phyloP scores from a whole-genome alignment of 2,797 vertebrate species.

The Alauda arvensis region DNA sequence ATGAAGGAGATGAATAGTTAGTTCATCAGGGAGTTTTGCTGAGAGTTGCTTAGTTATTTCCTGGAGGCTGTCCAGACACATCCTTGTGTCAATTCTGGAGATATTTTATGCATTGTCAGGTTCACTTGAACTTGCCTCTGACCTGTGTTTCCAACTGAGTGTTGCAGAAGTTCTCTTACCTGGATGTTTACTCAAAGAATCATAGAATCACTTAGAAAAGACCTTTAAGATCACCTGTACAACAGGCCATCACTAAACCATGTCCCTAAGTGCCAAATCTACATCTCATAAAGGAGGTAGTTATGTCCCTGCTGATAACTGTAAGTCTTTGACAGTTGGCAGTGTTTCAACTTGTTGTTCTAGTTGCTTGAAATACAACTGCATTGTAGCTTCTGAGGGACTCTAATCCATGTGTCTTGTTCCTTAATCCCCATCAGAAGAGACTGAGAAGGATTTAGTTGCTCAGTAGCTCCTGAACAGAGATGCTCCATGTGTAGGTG shows the following conservation, averaged over 20 bases:
- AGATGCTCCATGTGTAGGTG: not conserved
- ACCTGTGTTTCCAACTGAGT: not conserved
- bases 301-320: not conserved
- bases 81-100: not conserved
- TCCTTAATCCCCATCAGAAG: not conserved
- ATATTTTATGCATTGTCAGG: not conserved
- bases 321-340: not conserved
- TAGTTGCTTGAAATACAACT: not conserved
- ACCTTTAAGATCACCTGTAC: not conserved
- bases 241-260: not conserved
- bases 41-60: not conserved
- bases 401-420: not conserved
- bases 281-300: not conserved
- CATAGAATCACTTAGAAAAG: not conserved
- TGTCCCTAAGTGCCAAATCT: not conserved
- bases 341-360: not conserved
- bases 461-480: not conserved
- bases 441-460: not conserved
- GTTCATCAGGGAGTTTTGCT: not conserved
- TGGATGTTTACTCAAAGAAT: not conserved
- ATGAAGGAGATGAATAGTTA: not conserved
- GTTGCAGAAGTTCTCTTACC: not conserved
- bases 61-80: not conserved
- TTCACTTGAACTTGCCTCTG: not conserved
- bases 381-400: not conserved